Evolutionary conservation across 2,888 invertebrate species (phyloP), one percentile per base, ranked within the genome.

Genomic region (Gryllus longicercus): DNA sequence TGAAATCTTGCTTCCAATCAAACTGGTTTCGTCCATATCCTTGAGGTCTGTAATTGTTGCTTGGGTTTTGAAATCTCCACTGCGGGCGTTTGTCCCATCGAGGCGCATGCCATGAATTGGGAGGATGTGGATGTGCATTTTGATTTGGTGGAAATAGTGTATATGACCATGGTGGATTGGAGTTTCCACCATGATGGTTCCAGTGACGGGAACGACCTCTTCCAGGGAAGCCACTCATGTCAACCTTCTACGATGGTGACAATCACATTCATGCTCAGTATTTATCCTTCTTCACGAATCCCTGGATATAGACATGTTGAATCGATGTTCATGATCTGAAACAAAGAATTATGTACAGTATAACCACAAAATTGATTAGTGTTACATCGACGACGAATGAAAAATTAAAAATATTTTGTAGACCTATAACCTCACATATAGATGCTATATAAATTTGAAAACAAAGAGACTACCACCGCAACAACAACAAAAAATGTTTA

Each of bases 191-290:
- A n/a, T n/a, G 63, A 18, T 63, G 63, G 63, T 63, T 63, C 63
- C 63, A 63, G n/a, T 63, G 63, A 18, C 63, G 63, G 63, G 16
- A 14, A 63, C 63, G 63, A 63, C 63, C 63, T 63, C 63, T 63
- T 14, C 63, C 63, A 63, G 63, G 63, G 63, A 18, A 63, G 63
- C 63, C 63, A 63, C 63, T 63, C 63, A 63, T 63, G 63, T 63
- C 63, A 63, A 63, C 14, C 63, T 63, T 63, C 63, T 63, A 63
- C 63, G n/a, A 63, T 63, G 14, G 16, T 18, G 4, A 12, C 63
- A 63, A 38, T 63, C 63, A 63, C 16, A 18, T 18, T n/a, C 63
- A 63, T 63, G 14, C n/a, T 14, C 63, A 18, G 16, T n/a, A 63
- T 63, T 63, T 63, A 63, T 14, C 63, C 63, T 63, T 63, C 63